These are phyloP conservation scores for Apamea anceps DNA, from an alignment of 2,888 invertebrate genomes.

Conservation along the genomic window DNA sequence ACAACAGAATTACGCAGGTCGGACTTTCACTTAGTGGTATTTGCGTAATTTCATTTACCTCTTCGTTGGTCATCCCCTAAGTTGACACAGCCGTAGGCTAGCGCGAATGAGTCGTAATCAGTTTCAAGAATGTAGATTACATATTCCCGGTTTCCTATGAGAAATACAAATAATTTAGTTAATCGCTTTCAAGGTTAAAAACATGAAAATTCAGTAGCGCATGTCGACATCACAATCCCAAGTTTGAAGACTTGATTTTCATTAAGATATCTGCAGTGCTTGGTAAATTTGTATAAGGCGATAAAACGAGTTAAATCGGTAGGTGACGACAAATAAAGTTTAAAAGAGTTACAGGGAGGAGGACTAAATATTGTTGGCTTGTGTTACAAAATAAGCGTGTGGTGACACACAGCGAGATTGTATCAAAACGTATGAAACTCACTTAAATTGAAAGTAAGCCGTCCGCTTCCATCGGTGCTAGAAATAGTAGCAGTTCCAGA, in stretches of 20 bases:
- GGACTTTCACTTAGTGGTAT: not conserved
- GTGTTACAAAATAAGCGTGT: not conserved
- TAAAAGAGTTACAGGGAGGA: not conserved
- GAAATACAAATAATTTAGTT: not conserved
- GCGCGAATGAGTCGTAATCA: slow-evolving; percentile 90
- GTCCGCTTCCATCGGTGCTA: slow-evolving; percentile 90
- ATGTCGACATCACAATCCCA: no score
- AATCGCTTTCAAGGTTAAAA: no score
- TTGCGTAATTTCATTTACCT: slow-evolving; percentile 72
- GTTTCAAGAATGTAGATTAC: slow-evolving; percentile 77
- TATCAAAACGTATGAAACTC: slow-evolving; percentile 46
- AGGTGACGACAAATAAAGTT: not conserved
- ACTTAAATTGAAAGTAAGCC: slow-evolving; percentile 91
- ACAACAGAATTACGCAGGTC: not conserved
- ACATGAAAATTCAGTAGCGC: not conserved
- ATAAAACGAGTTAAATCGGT: not conserved
- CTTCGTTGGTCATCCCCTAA: slow-evolving; percentile 79
- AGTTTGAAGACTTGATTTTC: not conserved
- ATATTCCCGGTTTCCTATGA: slow-evolving; percentile 19
- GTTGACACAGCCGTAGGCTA: slow-evolving; percentile 91
- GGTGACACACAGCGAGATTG: not conserved
- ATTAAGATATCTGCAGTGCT: not conserved
- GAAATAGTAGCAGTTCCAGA: slow-evolving; percentile 77
- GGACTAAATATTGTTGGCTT: not conserved
- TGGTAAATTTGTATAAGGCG: no score